Conservation (phyloP, 2,113 vertebrate species). For the Lagopus leucura region DNA sequence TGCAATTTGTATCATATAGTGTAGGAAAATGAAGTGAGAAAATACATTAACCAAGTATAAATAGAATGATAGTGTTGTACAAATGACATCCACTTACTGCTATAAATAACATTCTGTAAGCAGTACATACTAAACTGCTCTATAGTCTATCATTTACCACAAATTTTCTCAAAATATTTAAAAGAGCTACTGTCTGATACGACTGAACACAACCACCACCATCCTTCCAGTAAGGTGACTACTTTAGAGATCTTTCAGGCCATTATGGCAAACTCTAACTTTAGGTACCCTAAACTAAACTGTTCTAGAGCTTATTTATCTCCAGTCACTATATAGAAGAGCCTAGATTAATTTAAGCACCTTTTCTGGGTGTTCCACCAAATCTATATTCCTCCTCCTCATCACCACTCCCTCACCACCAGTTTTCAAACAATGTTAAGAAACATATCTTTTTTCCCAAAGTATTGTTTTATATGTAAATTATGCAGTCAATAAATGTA, state of each 20-base stretch:
- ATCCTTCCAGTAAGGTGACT: background rate
- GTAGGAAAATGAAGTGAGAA: background rate
- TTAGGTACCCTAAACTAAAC: background rate
- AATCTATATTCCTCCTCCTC: background rate
- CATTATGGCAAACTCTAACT: background rate
- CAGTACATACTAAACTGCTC: background rate
- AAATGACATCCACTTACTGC: background rate
- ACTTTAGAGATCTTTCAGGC: background rate
- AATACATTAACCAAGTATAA: constrained; percentile 15
- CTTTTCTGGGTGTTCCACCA: background rate
- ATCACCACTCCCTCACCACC: too few relatives aligned
- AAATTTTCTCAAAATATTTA: background rate
- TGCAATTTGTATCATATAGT: background rate
- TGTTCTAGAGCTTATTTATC: background rate
- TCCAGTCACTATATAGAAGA: background rate
- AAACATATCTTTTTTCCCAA: background rate
- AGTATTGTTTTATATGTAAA: background rate
- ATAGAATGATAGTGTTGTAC: background rate
- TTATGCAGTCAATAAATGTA: background rate
- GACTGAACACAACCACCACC: background rate
- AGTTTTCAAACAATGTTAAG: background rate
- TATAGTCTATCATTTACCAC: background rate
- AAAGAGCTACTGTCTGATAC: background rate
- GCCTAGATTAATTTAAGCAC: background rate
- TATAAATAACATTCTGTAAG: background rate